Base-by-base conservation (phyloP, 2,888 invertebrate species). In the Strigamia crassipes region DNA sequence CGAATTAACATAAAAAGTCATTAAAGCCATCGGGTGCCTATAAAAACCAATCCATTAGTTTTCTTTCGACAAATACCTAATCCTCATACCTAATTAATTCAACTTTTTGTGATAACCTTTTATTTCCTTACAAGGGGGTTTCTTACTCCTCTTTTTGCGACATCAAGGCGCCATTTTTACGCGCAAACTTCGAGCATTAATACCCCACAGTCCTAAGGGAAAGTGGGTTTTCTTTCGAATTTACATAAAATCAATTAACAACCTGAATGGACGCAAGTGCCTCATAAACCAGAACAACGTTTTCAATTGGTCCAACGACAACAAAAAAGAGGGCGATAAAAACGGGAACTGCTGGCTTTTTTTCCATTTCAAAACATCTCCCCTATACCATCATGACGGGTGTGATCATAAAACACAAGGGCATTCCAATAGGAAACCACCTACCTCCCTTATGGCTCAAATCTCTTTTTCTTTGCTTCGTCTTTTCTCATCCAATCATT, bases 241-340 rank as follows among this genome's bases (percentile, higher is more conserved):
- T 66, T 66, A 66, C 66, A 66, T 66, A 66, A 66, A 66, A 66
- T 66, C 66, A 66, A 66, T 66, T 66, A 66, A 66, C 66, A 66
- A 66, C 66, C 27, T 66, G 66, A 66, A 66, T 66, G 66, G 66
- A 66, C 66, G 66, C 66, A 66, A 66, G 66, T 66, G 15, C 66
- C 66, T 66, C 66, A 66, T 66, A 66, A 66, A 66, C 27, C 23
- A 66, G 31, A 66, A 66, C 66, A 66, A 66, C 66, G 66, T 66
- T 66, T 66, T 66, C 66, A 66, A 66, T 66, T 66, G 66, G 66
- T 66, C 66, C 66, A 66, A 23, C 66, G 27, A 66, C 66, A 66
- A 66, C 66, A 66, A 66, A 66, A 66, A 66, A 66, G 27, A 15
- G 15, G 66, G 66, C 66, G 66, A 66, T 66, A 66, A 66, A 66